These are phyloP conservation scores for Drosophila testacea DNA, from an alignment of 2,888 invertebrate genomes.

Conservation along the genomic window DNA sequence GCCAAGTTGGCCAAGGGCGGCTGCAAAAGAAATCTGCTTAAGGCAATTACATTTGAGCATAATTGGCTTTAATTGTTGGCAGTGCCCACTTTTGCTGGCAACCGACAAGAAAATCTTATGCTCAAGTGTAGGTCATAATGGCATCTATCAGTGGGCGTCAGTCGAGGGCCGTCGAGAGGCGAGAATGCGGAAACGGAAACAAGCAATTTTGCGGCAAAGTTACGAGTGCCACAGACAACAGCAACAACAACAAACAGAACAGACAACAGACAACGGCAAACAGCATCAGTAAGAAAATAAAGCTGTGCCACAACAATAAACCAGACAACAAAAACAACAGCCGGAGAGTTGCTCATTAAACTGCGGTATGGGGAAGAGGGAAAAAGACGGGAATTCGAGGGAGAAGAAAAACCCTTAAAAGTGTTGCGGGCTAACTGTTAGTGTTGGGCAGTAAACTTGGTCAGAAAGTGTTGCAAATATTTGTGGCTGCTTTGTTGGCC, in stretches of 20 bases:
- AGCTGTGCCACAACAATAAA: conserved; percentile 63
- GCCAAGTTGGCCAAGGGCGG: conserved; percentile 29
- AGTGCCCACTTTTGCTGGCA: conserved; percentile 51
- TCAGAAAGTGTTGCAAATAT: conserved; percentile 44
- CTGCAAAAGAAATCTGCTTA: conserved; percentile 68
- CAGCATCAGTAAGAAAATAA: conserved; percentile 50
- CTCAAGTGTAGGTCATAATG: conserved; percentile 80
- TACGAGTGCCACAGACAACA: conserved; percentile 75
- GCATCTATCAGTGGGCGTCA: conserved; percentile 78
- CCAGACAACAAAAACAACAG: conserved; percentile 35
- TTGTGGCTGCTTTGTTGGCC: conserved; percentile 37
- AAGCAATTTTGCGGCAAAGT: conserved; percentile 83
- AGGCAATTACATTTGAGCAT: conserved; percentile 83
- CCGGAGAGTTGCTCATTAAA: conserved; percentile 52
- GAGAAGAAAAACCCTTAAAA: conserved; percentile 23
- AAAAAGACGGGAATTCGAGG: neutral
- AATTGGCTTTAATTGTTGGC: conserved; percentile 84
- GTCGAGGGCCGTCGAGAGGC: conserved; percentile 38
- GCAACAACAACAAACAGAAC: conserved; percentile 13
- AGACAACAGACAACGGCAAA: conserved; percentile 18
- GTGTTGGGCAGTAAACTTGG: conserved; percentile 41
- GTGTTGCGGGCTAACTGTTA: conserved; percentile 36
- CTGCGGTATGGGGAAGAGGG: conserved; percentile 8
- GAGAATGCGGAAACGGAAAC: conserved; percentile 82
- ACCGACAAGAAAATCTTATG: conserved; percentile 59